Percentiles rank a stretch among this genome's conserved stretches.
Conservation (phyloP, 1,140 invertebrate genomes). For the Tachypleus tridentatus region DNA sequence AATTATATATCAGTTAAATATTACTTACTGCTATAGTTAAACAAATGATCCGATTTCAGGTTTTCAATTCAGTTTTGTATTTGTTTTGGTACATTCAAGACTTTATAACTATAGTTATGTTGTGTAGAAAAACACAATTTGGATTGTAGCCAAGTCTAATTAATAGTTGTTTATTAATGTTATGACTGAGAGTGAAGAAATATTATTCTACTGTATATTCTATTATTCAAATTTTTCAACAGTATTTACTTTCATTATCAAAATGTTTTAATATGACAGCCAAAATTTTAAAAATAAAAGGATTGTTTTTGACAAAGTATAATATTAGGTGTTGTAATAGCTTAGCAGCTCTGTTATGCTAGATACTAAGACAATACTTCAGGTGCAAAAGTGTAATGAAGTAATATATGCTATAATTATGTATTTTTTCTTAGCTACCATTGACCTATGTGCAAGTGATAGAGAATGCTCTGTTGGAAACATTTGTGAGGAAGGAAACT, state of each 20-base stretch:
- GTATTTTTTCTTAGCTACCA: slow-evolving; percentile 4
- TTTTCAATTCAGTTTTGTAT: slow-evolving; percentile 27
- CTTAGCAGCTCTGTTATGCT: slow-evolving; percentile 1
- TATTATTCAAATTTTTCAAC: no score
- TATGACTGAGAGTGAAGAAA: no score
- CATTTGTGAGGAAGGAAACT: slow-evolving; percentile 23
- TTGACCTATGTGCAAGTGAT: slow-evolving; percentile 44
- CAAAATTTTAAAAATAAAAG: slow-evolving; percentile 31
- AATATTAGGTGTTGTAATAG: slow-evolving; percentile 3
- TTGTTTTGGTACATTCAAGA: slow-evolving; percentile 35
- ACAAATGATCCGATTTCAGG: not conserved
- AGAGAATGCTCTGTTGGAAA: slow-evolving; percentile 53
- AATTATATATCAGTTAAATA: slow-evolving; percentile 6
- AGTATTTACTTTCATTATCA: no score
- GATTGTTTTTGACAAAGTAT: slow-evolving; percentile 4
- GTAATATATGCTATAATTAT: slow-evolving; percentile 2
- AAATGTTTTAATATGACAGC: slow-evolving; percentile 6
- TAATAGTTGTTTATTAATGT: no score
- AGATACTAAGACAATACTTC: slow-evolving; percentile 1
- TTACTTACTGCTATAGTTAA: not conserved
- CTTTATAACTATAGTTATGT: slow-evolving; percentile 52
- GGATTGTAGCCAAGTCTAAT: no score
- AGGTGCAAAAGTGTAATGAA: not conserved
- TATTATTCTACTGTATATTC: no score
- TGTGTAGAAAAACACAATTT: slow-evolving; percentile 50